Percentiles rank a stretch among this genome's conserved stretches.
Conservation (phyloP, 2,113 vertebrate species). For the Vimba vimba region DNA sequence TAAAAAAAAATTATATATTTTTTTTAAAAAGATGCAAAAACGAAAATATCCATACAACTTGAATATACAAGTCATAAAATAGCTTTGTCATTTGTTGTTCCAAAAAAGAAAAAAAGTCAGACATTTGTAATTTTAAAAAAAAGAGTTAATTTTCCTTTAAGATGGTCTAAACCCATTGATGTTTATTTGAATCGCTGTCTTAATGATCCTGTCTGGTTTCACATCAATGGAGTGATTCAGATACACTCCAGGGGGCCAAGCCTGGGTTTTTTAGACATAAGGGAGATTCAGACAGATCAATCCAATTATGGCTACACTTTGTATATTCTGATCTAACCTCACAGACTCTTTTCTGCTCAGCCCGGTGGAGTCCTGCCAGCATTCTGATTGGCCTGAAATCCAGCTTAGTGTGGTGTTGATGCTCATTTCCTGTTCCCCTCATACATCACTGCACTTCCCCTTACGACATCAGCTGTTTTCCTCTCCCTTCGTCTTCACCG, state of each 20-base stretch:
- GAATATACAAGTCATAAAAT: not conserved
- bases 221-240: not conserved
- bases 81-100: not conserved
- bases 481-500: slow-evolving; percentile 36
- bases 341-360: slow-evolving; percentile 52
- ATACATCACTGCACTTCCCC: slow-evolving; percentile 68
- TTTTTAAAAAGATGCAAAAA: not conserved
- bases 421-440: slow-evolving; percentile 78
- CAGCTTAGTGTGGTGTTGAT: slow-evolving; percentile 66
- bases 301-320: slow-evolving; percentile 58
- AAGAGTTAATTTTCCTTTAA: not conserved
- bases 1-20: no score
- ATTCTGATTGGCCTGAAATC: slow-evolving; percentile 68
- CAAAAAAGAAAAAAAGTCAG: not conserved
- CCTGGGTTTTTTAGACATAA: slow-evolving; percentile 41
- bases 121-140: not conserved
- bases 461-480: slow-evolving; percentile 49
- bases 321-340: slow-evolving; percentile 52
- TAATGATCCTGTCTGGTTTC: slow-evolving; percentile 33
- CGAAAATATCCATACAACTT: not conserved
- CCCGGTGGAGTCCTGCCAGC: slow-evolving; percentile 59
- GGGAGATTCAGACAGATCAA: slow-evolving; percentile 31
- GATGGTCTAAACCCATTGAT: not conserved
- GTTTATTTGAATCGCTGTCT: slow-evolving; percentile 2
- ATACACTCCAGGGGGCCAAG: slow-evolving; percentile 52